Conservation (phyloP, 2,888 invertebrate species). For the Drosophila phalerata region DNA sequence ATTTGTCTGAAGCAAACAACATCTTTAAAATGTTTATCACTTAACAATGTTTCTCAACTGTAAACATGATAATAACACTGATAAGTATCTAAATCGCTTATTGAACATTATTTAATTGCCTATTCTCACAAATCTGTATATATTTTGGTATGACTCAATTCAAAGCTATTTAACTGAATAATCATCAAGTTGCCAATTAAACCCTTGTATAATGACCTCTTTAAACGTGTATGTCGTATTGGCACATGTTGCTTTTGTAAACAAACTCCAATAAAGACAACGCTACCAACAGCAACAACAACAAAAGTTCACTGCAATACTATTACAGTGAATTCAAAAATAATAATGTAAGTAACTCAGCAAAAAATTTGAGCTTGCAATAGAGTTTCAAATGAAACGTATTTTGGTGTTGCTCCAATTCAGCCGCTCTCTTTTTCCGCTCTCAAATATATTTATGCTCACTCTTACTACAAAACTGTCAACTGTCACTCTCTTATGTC, state of each 20-base stretch:
- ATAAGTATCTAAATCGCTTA: constrained; percentile 10
- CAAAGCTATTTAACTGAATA: constrained; percentile 32
- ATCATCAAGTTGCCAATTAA: constrained; percentile 28
- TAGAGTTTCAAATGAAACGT: constrained; percentile 39
- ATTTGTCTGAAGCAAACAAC: constrained; percentile 11
- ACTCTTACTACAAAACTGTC: constrained; percentile 17
- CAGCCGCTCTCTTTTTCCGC: constrained; percentile 27
- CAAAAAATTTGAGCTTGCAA: constrained; percentile 49
- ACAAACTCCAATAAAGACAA: constrained; percentile 37
- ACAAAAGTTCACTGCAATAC: constrained; percentile 17
- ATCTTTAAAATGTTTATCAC: constrained; percentile 1
- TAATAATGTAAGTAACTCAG: constrained; percentile 52
- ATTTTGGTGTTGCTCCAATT: constrained; percentile 29
- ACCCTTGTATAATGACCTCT: constrained; percentile 44
- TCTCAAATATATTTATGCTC: constrained; percentile 17
- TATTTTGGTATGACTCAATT: constrained; percentile 28
- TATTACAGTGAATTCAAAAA: constrained; percentile 31
- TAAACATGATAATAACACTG: constrained; percentile 13
- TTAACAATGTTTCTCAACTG: constrained; percentile 1
- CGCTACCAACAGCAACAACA: constrained; percentile 15
- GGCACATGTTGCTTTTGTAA: constrained; percentile 48
- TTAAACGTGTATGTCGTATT: constrained; percentile 29
- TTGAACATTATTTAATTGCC: constrained; percentile 22
- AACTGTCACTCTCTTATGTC: constrained; percentile 45
- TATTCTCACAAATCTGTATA: constrained; percentile 16